phyloP scores from a whole-genome alignment of 2,888 invertebrate species.

The Eupithecia tripunctaria region DNA sequence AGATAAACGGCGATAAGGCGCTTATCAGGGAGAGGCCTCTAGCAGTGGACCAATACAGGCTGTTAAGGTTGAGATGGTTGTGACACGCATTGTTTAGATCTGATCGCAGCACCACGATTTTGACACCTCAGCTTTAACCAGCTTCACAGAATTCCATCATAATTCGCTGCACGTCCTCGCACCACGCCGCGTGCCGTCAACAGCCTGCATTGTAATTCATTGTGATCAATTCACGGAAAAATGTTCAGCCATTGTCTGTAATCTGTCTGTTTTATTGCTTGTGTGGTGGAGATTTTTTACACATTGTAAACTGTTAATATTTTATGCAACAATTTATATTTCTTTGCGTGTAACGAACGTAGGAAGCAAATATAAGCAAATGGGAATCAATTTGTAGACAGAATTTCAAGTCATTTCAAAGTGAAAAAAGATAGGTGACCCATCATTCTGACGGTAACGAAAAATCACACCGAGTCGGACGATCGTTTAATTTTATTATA shows the following conservation, averaged over 20 bases:
- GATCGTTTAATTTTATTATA: too few species aligned
- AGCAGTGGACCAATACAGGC: too few species aligned
- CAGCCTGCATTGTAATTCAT: conserved; percentile 2
- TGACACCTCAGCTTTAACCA: neutral
- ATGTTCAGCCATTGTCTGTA: neutral
- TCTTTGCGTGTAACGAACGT: neutral
- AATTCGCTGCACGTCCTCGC: neutral
- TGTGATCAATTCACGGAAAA: conserved; percentile 7
- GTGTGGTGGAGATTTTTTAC: neutral
- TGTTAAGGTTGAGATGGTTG: too few species aligned
- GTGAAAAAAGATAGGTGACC: too few species aligned
- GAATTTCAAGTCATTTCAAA: too few species aligned
- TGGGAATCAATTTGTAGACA: too few species aligned
- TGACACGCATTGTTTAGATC: neutral
- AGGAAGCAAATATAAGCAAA: too few species aligned
- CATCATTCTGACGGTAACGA: too few species aligned
- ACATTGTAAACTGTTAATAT: too few species aligned
- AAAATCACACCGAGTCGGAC: too few species aligned
- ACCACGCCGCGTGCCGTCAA: neutral
- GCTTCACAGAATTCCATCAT: neutral
- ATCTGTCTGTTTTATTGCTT: neutral
- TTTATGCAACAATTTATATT: neutral
- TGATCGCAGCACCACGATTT: neutral
- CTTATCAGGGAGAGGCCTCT: too few species aligned
- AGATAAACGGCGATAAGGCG: too few species aligned